Base-by-base conservation (phyloP, 2,113 vertebrate species). In the Neogale vison region DNA sequence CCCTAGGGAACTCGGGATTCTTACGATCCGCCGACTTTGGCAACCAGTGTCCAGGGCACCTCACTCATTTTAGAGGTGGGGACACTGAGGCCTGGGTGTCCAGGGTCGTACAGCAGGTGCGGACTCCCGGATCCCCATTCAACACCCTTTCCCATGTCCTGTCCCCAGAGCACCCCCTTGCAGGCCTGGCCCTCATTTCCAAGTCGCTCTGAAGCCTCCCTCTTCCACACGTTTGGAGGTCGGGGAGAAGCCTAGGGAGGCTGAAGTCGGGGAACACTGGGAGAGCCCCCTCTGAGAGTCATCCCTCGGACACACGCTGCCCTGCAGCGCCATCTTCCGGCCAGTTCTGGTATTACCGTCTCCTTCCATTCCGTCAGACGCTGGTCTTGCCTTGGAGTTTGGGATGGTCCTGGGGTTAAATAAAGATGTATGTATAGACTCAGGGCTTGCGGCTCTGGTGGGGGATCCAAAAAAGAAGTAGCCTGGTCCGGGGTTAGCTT, bases 261-360 rank as follows among this genome's bases (percentile, higher is more conserved):
- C 6, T 83, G 6, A 65, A 45, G 34, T 15, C 39, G 50, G 50
- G 57, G 81, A 20, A 47, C 6, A 0, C 7, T 3, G 65, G n/a
- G 31, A n/a, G 31, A 39, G 12, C 17, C 9, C 18, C 67, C 67
- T 42, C 13, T 1, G 15, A 24, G 29, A 1, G 1, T 12, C 0
- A 0, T 9, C 20, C 52, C 20, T 61, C 23, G 3, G 23, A 89
- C 71, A 90, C 61, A 80, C 42, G 2, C 95, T 98, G 97, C 96
- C 98, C 96, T 89, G 97, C 97, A 98, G 96, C 79, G 98, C 98
- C 98, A 97, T 11, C 99, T 99, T 85, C 96, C 92, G 99, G 81
- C 39, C 9, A 34, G 0, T 23, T 21, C 15, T 24, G 67, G 42
- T 59, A 81, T 47, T 67, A 42, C 13, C 2, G 3, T 61, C 31